Conservation (phyloP, 2,113 vertebrate species). For the Triplophysa tibetana region DNA sequence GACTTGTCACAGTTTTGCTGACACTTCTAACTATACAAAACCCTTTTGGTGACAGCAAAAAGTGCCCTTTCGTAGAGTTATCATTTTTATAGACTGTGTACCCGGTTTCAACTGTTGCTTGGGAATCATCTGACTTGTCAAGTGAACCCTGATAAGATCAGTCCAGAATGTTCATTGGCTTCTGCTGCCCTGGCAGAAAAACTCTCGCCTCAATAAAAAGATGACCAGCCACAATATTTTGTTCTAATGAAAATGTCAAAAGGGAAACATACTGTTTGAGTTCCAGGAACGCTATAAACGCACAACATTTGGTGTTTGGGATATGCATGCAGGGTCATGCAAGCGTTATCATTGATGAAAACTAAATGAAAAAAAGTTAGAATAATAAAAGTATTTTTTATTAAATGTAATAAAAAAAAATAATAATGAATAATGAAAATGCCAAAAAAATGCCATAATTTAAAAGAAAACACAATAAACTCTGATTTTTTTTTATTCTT, state of each 20-base stretch:
- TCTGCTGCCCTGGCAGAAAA: conserved; percentile 3
- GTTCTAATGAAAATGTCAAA: conserved; percentile 28
- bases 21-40: conserved; percentile 25
- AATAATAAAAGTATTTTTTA: too few relatives aligned
- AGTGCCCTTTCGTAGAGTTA: conserved; percentile 14
- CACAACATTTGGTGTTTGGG: background rate
- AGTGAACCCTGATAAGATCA: conserved; percentile 26
- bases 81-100: conserved; percentile 24
- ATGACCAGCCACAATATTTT: conserved; percentile 16
- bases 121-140: conserved; percentile 21
- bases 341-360: too few relatives aligned
- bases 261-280: background rate
- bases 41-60: background rate
- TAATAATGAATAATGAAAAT: too few relatives aligned
- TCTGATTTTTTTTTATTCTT: too few relatives aligned
- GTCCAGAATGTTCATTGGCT: conserved; percentile 23
- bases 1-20: background rate
- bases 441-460: too few relatives aligned
- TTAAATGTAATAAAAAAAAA: too few relatives aligned
- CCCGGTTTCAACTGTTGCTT: conserved; percentile 19
- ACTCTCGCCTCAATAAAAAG: conserved; percentile 23
- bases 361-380: too few relatives aligned
- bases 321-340: background rate
- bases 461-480: too few relatives aligned
- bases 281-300: background rate